Evolutionary conservation across 2,113 vertebrate genomes (phyloP).

Genomic region (Sialia sialis): DNA sequence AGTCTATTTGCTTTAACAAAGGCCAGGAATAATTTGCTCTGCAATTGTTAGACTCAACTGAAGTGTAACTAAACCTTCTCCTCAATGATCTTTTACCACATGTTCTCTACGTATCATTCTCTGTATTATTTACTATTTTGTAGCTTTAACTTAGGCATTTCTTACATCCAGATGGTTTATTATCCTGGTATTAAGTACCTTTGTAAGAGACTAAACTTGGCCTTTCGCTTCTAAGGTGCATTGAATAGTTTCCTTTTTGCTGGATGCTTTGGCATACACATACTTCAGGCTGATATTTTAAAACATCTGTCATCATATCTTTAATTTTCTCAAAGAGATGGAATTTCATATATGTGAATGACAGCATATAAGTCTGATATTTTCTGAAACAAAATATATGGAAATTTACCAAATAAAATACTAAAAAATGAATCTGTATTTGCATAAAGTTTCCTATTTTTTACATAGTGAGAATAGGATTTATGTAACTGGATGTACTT

Average conservation of each 20-base stretch:
- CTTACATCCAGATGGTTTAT: slow-evolving; percentile 58
- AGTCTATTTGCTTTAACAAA: slow-evolving; percentile 70
- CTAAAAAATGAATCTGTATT: rapidly evolving
- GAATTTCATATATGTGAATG: background rate
- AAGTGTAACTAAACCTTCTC: slow-evolving; percentile 63
- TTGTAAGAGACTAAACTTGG: background rate
- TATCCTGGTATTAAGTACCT: background rate
- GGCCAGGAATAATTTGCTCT: slow-evolving; percentile 52
- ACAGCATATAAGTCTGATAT: background rate
- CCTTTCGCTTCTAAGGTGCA: background rate
- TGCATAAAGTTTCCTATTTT: background rate
- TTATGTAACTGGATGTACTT: background rate
- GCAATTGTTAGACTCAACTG: slow-evolving; percentile 60
- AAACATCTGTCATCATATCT: background rate
- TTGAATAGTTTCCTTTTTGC: background rate
- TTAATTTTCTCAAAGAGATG: background rate
- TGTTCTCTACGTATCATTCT: slow-evolving; percentile 46
- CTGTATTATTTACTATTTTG: slow-evolving; percentile 60
- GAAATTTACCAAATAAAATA: background rate
- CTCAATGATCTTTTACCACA: slow-evolving; percentile 61
- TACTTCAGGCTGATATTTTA: background rate
- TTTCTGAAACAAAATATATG: background rate
- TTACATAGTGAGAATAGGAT: background rate
- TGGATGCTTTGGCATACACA: background rate
- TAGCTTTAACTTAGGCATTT: slow-evolving; percentile 45